These are phyloP conservation scores for Hystrix brachyura DNA, from an alignment of 2,113 vertebrate species.

Conservation along the genomic window DNA sequence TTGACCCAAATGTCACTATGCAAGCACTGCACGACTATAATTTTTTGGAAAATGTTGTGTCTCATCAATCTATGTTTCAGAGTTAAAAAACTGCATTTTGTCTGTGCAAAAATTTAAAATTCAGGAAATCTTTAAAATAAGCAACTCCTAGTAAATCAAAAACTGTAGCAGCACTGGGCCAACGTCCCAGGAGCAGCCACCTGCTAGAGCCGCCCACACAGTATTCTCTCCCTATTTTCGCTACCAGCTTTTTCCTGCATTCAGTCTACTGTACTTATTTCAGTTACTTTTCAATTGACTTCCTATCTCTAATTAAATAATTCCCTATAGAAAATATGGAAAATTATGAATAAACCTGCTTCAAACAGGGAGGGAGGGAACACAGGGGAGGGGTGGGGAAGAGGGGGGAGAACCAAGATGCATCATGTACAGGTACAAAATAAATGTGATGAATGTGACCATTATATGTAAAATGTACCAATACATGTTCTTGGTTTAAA, in stretches of 20 bases:
- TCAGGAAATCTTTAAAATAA: background rate
- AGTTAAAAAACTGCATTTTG: background rate
- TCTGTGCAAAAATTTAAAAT: background rate
- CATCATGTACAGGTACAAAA: too few relatives aligned
- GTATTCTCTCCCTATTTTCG: background rate
- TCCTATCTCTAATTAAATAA: background rate
- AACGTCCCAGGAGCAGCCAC: background rate
- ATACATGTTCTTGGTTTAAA: too few relatives aligned
- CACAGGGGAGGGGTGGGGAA: too few relatives aligned
- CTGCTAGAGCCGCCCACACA: accelerated
- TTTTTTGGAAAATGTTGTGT: background rate
- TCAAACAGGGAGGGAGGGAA: too few relatives aligned
- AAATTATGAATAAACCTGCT: too few relatives aligned
- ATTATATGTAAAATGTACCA: too few relatives aligned
- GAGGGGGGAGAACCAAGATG: too few relatives aligned
- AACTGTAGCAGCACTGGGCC: background rate
- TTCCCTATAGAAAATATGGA: background rate
- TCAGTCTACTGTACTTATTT: background rate
- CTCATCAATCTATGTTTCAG: background rate
- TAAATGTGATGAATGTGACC: too few relatives aligned
- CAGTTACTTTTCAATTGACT: background rate
- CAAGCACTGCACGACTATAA: too few relatives aligned
- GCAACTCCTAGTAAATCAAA: background rate
- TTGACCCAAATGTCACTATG: background rate
- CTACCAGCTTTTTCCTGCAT: background rate